A percentile compares a stretch with the other conserved stretches of the same genome.
Conservation (phyloP, 1,140 invertebrate genomes). For the Leptestheria dahalacensis region DNA sequence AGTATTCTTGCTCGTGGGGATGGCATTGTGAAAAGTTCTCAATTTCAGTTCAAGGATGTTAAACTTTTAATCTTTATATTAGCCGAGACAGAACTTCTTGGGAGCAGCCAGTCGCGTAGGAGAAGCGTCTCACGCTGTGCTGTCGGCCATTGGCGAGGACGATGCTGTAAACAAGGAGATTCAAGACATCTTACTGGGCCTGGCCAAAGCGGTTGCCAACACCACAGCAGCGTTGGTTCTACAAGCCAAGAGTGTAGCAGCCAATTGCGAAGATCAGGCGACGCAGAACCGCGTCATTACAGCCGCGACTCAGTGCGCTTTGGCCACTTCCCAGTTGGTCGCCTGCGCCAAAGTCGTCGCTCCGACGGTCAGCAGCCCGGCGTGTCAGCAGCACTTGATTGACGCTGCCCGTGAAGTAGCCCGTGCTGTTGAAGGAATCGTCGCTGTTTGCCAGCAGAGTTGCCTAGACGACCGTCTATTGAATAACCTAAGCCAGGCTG, state of each 20-base stretch:
- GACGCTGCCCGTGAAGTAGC: constrained; percentile 85
- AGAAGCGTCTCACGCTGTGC: constrained; percentile 82
- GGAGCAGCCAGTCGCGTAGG: constrained; percentile 89
- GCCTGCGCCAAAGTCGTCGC: constrained; percentile 91
- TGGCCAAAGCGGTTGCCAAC: constrained; percentile 92
- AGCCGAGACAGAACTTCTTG: constrained; percentile 79
- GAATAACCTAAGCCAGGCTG: constrained; percentile 65
- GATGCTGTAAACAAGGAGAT: constrained; percentile 55
- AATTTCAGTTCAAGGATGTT: too few relatives aligned
- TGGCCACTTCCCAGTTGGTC: constrained; percentile 93
- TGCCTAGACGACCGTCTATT: constrained; percentile 47
- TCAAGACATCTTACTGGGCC: constrained; percentile 67
- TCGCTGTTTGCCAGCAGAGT: constrained; percentile 62
- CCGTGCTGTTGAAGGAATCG: constrained; percentile 77
- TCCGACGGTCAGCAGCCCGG: constrained; percentile 67
- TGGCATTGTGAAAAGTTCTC: too few relatives aligned
- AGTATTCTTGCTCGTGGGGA: too few relatives aligned
- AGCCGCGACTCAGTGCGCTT: constrained; percentile 87
- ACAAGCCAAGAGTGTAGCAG: constrained; percentile 84
- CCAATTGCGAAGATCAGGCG: constrained; percentile 51
- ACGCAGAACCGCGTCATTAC: constrained; percentile 72
- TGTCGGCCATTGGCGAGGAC: constrained; percentile 89
- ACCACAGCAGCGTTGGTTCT: constrained; percentile 87
- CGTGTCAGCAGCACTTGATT: constrained; percentile 85
- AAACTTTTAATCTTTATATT: too few relatives aligned